These are phyloP conservation scores for Epinephelus coioides DNA, from an alignment of 2,797 vertebrate genomes.

Conservation along the genomic window DNA sequence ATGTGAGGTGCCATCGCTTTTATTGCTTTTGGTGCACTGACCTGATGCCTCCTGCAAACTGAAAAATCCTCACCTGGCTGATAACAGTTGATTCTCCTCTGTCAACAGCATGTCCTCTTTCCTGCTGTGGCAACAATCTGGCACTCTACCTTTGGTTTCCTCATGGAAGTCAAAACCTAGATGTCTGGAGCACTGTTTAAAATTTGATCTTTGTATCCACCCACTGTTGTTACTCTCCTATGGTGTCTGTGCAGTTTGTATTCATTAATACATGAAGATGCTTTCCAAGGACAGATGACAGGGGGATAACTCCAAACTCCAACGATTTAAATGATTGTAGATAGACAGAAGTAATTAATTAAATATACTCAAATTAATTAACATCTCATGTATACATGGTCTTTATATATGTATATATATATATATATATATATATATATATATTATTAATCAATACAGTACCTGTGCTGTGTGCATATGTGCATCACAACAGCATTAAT, in stretches of 20 bases:
- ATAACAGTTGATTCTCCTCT: conserved; percentile 13
- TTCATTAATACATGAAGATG: conserved; percentile 9
- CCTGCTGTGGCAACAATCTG: conserved; percentile 26
- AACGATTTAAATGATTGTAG: neutral
- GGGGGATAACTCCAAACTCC: neutral
- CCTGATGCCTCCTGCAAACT: conserved; percentile 6
- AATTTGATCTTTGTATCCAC: conserved; percentile 4
- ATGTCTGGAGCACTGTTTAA: conserved; percentile 12
- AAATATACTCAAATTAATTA: neutral
- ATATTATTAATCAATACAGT: neutral
- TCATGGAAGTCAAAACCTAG: conserved; percentile 30
- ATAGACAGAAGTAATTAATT: neutral
- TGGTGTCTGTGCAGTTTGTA: neutral
- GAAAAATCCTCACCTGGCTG: conserved; percentile 25
- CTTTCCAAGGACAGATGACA: neutral
- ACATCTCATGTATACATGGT: neutral
- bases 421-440: neutral
- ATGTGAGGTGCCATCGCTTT: neutral
- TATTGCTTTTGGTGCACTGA: conserved; percentile 27
- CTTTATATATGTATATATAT: neutral
- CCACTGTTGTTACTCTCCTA: neutral
- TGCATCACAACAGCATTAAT: neutral
- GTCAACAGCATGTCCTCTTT: conserved; percentile 3
- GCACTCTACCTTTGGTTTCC: conserved; percentile 25
- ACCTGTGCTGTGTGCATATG: neutral